Evolutionary conservation across 1,140 invertebrate species (phyloP).

Genomic region (Aphaenogaster rudis): DNA sequence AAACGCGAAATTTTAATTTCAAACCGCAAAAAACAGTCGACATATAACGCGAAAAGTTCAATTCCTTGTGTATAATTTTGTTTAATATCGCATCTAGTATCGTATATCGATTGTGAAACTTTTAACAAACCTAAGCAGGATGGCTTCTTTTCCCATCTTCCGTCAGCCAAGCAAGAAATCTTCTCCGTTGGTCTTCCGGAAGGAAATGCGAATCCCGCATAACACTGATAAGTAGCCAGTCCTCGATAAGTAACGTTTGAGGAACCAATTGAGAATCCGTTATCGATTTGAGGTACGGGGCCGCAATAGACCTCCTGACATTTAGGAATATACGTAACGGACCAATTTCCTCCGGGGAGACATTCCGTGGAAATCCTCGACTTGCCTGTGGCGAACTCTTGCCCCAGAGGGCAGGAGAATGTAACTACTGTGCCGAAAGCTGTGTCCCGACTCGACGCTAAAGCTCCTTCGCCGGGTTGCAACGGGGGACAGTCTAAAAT

Average conservation of each 20-base stretch:
- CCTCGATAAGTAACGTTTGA: slow-evolving; percentile 98
- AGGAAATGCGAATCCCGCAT: slow-evolving; percentile 97
- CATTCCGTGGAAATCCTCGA: slow-evolving; percentile 94
- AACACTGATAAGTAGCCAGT: slow-evolving; percentile 97
- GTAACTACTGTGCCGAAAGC: slow-evolving; percentile 96
- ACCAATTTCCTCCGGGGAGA: slow-evolving; percentile 97
- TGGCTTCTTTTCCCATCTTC: slow-evolving; percentile 96
- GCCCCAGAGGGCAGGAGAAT: slow-evolving; percentile 96
- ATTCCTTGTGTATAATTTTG: neutral
- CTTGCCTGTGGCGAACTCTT: slow-evolving; percentile 97
- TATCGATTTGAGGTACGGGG: slow-evolving; percentile 98
- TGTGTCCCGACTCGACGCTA: slow-evolving; percentile 96
- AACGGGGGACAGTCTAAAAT: slow-evolving; percentile 94
- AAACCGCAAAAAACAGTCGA: too few relatives aligned
- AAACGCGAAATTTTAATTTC: too few relatives aligned
- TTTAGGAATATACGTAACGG: slow-evolving; percentile 95
- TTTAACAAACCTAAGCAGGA: slow-evolving; percentile 91
- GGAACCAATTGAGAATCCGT: slow-evolving; percentile 98
- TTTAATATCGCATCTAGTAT: neutral
- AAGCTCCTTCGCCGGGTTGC: slow-evolving; percentile 93
- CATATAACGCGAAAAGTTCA: too few relatives aligned
- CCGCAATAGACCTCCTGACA: slow-evolving; percentile 99
- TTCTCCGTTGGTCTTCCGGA: slow-evolving; percentile 95
- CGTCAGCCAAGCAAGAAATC: slow-evolving; percentile 95
- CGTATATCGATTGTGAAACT: neutral